A percentile compares a stretch with the other conserved stretches of the same genome.
These are phyloP conservation scores for Melipona quadrifasciata DNA, from an alignment of 1,140 invertebrate genomes.

Conservation along the genomic window DNA sequence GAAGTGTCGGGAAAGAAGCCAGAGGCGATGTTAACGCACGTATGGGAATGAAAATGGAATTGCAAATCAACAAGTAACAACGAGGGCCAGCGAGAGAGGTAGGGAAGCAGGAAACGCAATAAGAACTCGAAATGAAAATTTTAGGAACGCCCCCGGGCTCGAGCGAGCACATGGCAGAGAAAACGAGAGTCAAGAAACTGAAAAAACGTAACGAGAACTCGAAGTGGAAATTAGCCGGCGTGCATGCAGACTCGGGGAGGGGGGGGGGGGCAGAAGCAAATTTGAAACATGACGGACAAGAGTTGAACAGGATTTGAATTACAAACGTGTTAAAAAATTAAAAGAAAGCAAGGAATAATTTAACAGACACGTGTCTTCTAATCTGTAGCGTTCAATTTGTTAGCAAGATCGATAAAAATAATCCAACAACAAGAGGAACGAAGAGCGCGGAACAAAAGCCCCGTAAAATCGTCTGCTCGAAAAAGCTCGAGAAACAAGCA, in stretches of 20 bases:
- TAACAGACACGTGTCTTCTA: too few relatives aligned
- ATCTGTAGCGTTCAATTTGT: too few relatives aligned
- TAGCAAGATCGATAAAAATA: background rate
- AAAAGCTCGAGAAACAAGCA: too few relatives aligned
- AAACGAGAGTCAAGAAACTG: background rate
- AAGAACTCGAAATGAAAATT: background rate
- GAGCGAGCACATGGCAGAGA: background rate
- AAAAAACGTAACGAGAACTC: background rate
- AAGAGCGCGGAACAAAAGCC: background rate
- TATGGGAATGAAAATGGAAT: background rate
- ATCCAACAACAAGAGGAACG: background rate
- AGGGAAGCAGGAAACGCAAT: background rate
- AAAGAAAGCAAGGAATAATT: background rate
- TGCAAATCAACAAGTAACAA: background rate
- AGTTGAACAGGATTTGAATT: too few relatives aligned
- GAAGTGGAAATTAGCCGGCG: background rate
- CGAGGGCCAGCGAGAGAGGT: too few relatives aligned
- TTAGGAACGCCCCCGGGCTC: background rate
- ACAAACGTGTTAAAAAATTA: background rate
- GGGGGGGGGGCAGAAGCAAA: too few relatives aligned
- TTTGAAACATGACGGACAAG: background rate
- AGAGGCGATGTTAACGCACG: background rate
- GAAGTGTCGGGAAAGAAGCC: too few relatives aligned
- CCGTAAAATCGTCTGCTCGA: too few relatives aligned
- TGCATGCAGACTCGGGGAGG: too few relatives aligned